Conservation (phyloP, 2,113 vertebrate species). For the Bambusicola thoracicus region DNA sequence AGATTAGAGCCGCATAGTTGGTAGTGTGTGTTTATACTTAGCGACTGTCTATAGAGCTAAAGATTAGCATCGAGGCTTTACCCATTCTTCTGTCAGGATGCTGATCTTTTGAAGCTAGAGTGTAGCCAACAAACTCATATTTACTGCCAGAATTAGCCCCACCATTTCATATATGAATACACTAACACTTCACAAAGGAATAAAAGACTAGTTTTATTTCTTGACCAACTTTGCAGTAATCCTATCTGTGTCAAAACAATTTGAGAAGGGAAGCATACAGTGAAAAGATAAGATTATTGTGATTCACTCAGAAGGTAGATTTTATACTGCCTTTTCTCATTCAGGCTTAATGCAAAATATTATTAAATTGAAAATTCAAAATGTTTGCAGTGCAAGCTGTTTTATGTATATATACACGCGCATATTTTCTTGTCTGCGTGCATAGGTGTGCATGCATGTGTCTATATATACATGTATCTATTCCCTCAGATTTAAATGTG, state of each 20-base stretch:
- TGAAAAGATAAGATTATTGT: background rate
- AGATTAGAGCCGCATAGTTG: background rate
- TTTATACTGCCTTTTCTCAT: background rate
- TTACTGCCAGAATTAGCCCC: background rate
- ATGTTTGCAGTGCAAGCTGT: background rate
- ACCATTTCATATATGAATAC: background rate
- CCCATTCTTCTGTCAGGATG: background rate
- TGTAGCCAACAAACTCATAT: background rate
- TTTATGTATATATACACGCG: background rate
- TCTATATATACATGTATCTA: too few species aligned
- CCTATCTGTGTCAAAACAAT: conserved; percentile 30
- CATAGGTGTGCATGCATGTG: accelerated
- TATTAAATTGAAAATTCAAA: background rate
- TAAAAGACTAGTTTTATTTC: conserved; percentile 6
- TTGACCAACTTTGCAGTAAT: conserved; percentile 20
- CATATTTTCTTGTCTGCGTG: background rate
- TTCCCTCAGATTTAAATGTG: background rate
- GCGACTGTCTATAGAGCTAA: conserved; percentile 5
- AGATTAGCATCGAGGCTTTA: conserved; percentile 23
- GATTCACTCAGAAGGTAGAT: background rate
- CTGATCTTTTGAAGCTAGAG: background rate
- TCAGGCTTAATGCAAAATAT: background rate
- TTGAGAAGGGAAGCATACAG: background rate
- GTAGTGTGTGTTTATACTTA: background rate
- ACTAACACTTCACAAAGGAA: background rate